Conservation (phyloP, 2,113 vertebrate species). For the Anthoscopus minutus region DNA sequence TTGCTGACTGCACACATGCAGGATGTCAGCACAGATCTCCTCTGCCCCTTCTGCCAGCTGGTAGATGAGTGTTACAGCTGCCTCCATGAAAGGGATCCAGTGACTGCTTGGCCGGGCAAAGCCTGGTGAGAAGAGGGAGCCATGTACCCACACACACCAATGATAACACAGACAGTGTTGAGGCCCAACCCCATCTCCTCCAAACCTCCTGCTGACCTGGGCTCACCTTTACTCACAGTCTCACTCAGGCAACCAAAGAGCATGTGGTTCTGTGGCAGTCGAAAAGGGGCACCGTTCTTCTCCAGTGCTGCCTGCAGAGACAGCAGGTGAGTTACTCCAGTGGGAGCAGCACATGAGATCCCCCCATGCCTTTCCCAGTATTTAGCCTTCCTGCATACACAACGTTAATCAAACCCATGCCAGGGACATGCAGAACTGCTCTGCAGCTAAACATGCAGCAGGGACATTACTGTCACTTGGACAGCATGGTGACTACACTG, state of each 20-base stretch:
- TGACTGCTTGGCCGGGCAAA: conserved; percentile 70
- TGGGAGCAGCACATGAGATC: background rate
- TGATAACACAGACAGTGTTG: background rate
- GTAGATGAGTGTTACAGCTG: conserved; percentile 83
- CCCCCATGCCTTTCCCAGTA: background rate
- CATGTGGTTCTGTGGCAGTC: conserved; percentile 81
- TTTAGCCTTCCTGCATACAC: background rate
- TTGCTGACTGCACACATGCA: conserved; percentile 75
- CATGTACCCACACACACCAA: background rate
- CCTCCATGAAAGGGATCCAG: conserved; percentile 93
- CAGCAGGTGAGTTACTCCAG: background rate
- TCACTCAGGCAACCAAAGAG: conserved; percentile 81
- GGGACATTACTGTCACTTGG: background rate
- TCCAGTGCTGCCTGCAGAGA: conserved; percentile 63
- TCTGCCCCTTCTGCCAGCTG: conserved; percentile 89
- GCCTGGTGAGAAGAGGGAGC: conserved; percentile 35
- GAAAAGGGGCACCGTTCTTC: conserved; percentile 74
- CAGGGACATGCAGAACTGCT: background rate
- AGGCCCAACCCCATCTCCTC: background rate
- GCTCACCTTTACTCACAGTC: conserved; percentile 80
- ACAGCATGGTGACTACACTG: background rate
- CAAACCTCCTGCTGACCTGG: background rate
- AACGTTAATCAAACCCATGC: background rate
- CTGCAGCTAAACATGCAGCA: background rate
- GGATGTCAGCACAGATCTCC: conserved; percentile 81